Base-by-base conservation (phyloP, 1,140 invertebrate genomes). In the Trachymyrmex septentrionalis region DNA sequence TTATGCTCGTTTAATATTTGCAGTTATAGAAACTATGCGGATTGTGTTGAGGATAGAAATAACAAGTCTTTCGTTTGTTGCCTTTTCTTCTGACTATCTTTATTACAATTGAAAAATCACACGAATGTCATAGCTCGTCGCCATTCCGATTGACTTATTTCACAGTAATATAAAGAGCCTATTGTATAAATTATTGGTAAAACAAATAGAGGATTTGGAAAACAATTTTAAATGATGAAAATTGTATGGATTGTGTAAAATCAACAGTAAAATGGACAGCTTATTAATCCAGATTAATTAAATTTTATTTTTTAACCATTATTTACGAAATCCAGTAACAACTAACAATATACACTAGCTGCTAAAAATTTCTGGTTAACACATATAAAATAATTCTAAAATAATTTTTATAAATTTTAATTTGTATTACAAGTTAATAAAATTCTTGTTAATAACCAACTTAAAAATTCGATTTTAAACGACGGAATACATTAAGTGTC, bases 61-160 rank as follows among this genome's bases (percentile, higher is more conserved):
- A 81, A 81, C 34, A 27, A 59, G n/a, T 4, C 12, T 81, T 27
- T 81, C 5, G 50, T 81, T 64, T 48, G 30, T 30, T 44, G 6
- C 48, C 34, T 63, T 57, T 72, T 27, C 30, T 19, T 34, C 30
- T 67, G 27, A 57, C 16, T 78, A 72, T 81, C n/a, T 44, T 44
- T 72, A 81, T 81, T 81, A 81, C 59, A 81, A 81, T 81, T 81
- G 72, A 57, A 81, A 81, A 71, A 72, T 72, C 50, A 30, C 16
- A 21, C 50, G 44, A 57, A 34, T 34, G 5, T 81, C 44, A 66
- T 44, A 80, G 21, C 76, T 66, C 27, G 21, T 30, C 48, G 63
- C 21, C 3, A 57, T 59, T 72, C 16, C 21, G 7, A 81, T 81
- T 81, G 72, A 71, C 78, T 57, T 69, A 69, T 81, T 10, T 10